Base-by-base conservation (phyloP, 2,888 invertebrate genomes). In the Drosophila austrosaltans region DNA sequence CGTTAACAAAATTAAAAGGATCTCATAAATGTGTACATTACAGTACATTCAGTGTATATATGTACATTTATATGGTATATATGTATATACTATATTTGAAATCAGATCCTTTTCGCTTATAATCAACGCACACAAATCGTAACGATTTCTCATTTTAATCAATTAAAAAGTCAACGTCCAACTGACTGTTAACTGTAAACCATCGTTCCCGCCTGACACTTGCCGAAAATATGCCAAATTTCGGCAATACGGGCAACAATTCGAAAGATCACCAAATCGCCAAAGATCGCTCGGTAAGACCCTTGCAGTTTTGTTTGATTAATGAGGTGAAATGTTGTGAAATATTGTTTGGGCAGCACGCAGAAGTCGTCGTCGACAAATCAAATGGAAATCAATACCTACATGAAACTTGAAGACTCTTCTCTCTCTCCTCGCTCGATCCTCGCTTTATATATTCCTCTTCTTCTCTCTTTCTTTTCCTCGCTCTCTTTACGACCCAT, bases 121-220 rank as follows among this genome's bases (percentile, higher is more conserved):
- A 90, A 91, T 91, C 91, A 84, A 75, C 80, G 84, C 84, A 84
- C 87, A 85, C 81, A 83, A 87, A 90, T 90, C 91, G 90, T 87
- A 90, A 90, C 90, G 91, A 91, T 90, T 91, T 90, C 90, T 91
- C 90, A 91, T 91, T 91, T 91, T 91, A 91, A 91, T 91, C 91
- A 91, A 91, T 91, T 91, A 91, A 91, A 90, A 90, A 90, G 90
- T 89, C 90, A 90, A 87, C 90, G 90, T 88, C 84, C 87, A 83
- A 48, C 72, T 48, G 48, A 48, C 22, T 48, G 48, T 48, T 48
- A 48, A 48, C 48, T 48, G 53, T 75, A 72, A 79, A 59, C 32
- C 44, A 22, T 48, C 16, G 75, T 63, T 81, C 82, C 85, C 84
- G 84, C 66, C 72, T 84, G 83, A 87, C 85, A 87, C 83, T 87